phyloP scores from a whole-genome alignment of 1,140 invertebrate genomes.

The Leptoteleia sp. region DNA sequence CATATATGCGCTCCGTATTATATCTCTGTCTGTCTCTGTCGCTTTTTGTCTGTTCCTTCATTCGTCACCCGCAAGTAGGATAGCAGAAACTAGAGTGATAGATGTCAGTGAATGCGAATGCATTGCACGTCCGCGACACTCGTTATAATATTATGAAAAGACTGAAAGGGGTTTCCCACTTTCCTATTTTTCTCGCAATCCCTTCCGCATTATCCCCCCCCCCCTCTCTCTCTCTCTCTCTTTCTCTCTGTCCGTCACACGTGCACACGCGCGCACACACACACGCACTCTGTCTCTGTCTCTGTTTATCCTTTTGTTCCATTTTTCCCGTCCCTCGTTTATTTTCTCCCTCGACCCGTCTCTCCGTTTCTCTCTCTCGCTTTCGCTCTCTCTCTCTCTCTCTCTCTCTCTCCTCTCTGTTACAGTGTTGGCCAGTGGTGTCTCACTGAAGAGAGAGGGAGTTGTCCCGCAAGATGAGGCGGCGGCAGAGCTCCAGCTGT shows the following conservation, averaged over 20 bases:
- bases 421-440: constrained; percentile 78
- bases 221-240: constrained; percentile 13
- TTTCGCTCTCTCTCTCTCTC: constrained; percentile 39
- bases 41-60: constrained; percentile 55
- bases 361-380: constrained; percentile 67
- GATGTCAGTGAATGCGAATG: constrained; percentile 73
- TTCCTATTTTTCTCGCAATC: constrained; percentile 28
- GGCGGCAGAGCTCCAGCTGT: constrained; percentile 69
- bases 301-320: too few species aligned
- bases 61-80: constrained; percentile 49
- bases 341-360: constrained; percentile 50
- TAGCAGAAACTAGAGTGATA: constrained; percentile 69
- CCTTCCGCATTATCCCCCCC: constrained; percentile 16
- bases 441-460: constrained; percentile 78
- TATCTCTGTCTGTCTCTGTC: constrained; percentile 36
- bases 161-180: constrained; percentile 48
- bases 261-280: too few species aligned
- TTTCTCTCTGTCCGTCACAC: constrained; percentile 19
- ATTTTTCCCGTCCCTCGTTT: constrained; percentile 26
- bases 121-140: constrained; percentile 55
- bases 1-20: constrained; percentile 26
- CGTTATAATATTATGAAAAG: constrained; percentile 62
- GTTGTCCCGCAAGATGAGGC: constrained; percentile 71
- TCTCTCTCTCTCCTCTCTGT: constrained; percentile 74
- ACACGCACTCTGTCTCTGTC: too few species aligned